phyloP scores from a whole-genome alignment of 2,113 vertebrate genomes.

The Tautogolabrus adspersus region DNA sequence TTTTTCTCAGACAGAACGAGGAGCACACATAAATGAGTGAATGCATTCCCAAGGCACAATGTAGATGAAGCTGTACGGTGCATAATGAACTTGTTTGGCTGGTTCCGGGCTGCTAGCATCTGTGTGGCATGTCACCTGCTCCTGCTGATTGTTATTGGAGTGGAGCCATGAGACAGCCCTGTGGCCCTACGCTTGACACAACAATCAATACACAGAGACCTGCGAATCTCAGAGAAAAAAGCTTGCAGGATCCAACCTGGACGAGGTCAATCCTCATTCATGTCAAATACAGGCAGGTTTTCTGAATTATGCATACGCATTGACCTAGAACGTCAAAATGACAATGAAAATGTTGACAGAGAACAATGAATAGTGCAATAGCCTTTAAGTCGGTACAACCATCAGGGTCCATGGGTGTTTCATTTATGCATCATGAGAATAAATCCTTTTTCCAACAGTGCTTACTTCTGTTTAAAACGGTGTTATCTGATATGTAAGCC shows the following conservation, averaged over 20 bases:
- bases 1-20: slow-evolving; percentile 6
- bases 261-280: slow-evolving; percentile 46
- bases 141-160: slow-evolving; percentile 73
- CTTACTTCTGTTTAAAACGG: too few relatives aligned
- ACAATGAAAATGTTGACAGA: slow-evolving; percentile 18
- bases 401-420: neutral
- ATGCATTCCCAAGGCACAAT: slow-evolving; percentile 46
- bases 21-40: slow-evolving; percentile 22
- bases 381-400: slow-evolving; percentile 28
- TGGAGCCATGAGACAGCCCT: slow-evolving; percentile 60
- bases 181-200: slow-evolving; percentile 60
- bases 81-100: slow-evolving; percentile 77
- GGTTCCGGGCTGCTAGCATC: slow-evolving; percentile 57
- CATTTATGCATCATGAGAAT: slow-evolving; percentile 12
- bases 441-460: too few relatives aligned
- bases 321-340: slow-evolving; percentile 54
- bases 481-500: too few relatives aligned
- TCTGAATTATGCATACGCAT: slow-evolving; percentile 39
- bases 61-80: slow-evolving; percentile 67
- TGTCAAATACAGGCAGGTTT: slow-evolving; percentile 22
- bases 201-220: slow-evolving; percentile 72
- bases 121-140: slow-evolving; percentile 68
- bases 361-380: slow-evolving; percentile 18
- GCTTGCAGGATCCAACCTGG: slow-evolving; percentile 50
- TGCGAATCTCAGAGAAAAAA: slow-evolving; percentile 51